phyloP scores from a whole-genome alignment of 2,888 invertebrate species.

The Apantesis nais region DNA sequence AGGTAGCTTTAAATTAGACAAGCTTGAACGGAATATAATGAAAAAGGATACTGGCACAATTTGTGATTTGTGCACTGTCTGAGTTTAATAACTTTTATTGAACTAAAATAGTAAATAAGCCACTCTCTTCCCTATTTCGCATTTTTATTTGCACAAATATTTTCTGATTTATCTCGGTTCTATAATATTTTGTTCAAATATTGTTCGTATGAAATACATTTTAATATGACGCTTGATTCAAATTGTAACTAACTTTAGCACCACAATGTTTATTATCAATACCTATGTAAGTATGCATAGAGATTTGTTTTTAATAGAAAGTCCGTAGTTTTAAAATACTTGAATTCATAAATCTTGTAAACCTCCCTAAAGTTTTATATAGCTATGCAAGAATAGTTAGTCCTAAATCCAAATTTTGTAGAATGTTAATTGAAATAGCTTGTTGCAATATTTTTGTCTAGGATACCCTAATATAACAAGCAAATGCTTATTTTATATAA shows the following conservation, averaged over 20 bases:
- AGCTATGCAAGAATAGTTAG: conserved; percentile 47
- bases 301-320: conserved; percentile 35
- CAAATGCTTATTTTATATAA: conserved; percentile 9
- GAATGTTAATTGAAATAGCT: conserved; percentile 44
- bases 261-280: conserved; percentile 26
- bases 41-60: conserved; percentile 38
- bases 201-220: not conserved
- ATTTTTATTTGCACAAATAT: conserved; percentile 5
- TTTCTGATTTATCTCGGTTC: not conserved
- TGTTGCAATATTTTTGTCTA: conserved; percentile 39
- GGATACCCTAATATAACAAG: conserved; percentile 26
- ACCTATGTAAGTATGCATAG: conserved; percentile 33
- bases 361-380: conserved; percentile 42
- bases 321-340: conserved; percentile 37
- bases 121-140: conserved; percentile 1
- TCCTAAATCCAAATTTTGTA: conserved; percentile 38
- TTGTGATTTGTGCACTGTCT: conserved; percentile 21
- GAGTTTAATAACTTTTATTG: not conserved
- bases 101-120: not conserved
- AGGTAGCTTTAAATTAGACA: conserved; percentile 58
- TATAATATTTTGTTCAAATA: conserved; percentile 1
- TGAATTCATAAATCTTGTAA: conserved; percentile 30
- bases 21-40: conserved; percentile 45
- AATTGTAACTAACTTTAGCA: conserved; percentile 18
- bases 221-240: conserved; percentile 2